A percentile compares a stretch with the other conserved stretches of the same genome.
Conservation (phyloP, 1,140 invertebrate genomes). For the Eumeta japonica region DNA sequence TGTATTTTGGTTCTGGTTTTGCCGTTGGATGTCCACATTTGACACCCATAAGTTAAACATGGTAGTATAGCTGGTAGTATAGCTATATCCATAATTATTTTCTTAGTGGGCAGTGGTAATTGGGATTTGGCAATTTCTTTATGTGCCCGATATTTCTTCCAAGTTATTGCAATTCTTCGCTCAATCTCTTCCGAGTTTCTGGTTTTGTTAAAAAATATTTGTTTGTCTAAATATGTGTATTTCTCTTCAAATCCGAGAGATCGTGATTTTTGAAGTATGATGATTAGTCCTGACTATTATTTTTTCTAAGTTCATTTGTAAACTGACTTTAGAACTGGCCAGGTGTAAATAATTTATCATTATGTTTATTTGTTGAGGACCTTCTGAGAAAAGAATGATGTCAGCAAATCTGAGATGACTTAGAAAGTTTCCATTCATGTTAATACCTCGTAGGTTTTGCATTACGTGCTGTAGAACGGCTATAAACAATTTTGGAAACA, state of each 20-base stretch:
- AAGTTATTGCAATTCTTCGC: slow-evolving; percentile 4
- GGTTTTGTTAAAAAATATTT: slow-evolving; percentile 4
- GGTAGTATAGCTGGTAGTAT: slow-evolving; percentile 4
- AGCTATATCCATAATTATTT: too few species aligned
- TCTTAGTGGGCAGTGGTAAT: not conserved
- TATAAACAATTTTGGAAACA: slow-evolving; percentile 15
- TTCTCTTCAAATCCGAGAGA: slow-evolving; percentile 3
- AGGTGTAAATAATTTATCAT: slow-evolving; percentile 13
- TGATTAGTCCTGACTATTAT: slow-evolving; percentile 11
- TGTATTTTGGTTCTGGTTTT: slow-evolving; percentile 2
- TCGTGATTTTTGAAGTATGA: not conserved
- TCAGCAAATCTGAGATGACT: slow-evolving; percentile 13
- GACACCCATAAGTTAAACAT: slow-evolving; percentile 6
- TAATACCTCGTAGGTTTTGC: slow-evolving; percentile 9
- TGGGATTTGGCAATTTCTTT: slow-evolving; percentile 7
- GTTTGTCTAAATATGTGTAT: slow-evolving; percentile 5
- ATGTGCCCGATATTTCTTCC: slow-evolving; percentile 6
- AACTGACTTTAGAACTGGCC: slow-evolving; percentile 9
- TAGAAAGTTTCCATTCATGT: too few species aligned
- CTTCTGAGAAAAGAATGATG: slow-evolving; percentile 4
- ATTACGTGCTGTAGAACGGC: slow-evolving; percentile 13
- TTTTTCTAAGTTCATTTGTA: slow-evolving; percentile 13
- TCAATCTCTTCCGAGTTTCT: slow-evolving; percentile 4
- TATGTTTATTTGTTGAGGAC: slow-evolving; percentile 8
- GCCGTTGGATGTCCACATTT: slow-evolving; percentile 1